A percentile compares a stretch with the other conserved stretches of the same genome.
Conservation (phyloP, 2,888 invertebrate genomes). For the Agrilus cyanescens region DNA sequence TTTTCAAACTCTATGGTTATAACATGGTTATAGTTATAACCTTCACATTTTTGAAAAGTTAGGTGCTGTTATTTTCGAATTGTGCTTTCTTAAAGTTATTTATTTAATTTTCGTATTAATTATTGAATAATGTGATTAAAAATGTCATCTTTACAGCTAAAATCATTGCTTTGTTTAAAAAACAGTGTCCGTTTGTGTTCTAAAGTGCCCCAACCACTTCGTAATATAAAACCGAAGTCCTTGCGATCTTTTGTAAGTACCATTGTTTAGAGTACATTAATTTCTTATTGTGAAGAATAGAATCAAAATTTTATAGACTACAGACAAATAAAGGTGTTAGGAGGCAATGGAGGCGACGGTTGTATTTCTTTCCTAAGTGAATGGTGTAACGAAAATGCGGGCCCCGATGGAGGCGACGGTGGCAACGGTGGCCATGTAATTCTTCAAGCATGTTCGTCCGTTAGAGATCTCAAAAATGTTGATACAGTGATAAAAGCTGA, state of each 20-base stretch:
- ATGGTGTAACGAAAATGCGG: slow-evolving; percentile 77
- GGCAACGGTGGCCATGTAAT: slow-evolving; percentile 93
- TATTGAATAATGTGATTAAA: no score
- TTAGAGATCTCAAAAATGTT: slow-evolving; percentile 61
- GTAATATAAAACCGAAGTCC: no score
- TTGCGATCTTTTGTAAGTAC: no score
- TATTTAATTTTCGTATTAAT: no score
- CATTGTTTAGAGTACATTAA: neutral
- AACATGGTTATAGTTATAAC: no score
- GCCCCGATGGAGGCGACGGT: slow-evolving; percentile 94
- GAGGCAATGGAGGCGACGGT: slow-evolving; percentile 90
- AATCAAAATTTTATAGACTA: slow-evolving; percentile 55
- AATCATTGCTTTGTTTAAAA: neutral
- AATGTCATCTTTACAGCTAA: neutral
- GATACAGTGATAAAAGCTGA: slow-evolving; percentile 47
- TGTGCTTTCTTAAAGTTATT: no score
- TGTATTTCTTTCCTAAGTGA: slow-evolving; percentile 73
- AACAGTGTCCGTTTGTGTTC: no score
- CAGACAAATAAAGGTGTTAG: slow-evolving; percentile 52
- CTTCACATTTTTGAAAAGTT: no score
- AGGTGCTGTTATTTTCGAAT: no score
- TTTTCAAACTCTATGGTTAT: no score
- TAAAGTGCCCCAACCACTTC: no score
- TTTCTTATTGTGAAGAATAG: slow-evolving; percentile 13
- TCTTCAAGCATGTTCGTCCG: slow-evolving; percentile 56